A percentile compares a stretch with the other conserved stretches of the same genome.
phyloP scores from a whole-genome alignment of 2,797 vertebrate species.

The Leptatherina wallacei region DNA sequence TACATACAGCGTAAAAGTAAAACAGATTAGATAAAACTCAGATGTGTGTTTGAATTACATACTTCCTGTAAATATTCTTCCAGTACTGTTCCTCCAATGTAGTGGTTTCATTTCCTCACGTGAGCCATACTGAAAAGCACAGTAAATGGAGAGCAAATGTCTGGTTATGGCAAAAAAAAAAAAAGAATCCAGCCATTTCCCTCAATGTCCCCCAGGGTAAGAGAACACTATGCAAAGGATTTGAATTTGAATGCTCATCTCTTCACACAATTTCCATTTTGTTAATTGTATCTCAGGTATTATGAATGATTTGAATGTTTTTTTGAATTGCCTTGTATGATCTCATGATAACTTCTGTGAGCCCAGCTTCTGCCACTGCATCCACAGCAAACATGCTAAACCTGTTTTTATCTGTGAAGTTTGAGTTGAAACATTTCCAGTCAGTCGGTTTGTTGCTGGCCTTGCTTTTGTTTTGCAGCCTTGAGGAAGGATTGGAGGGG shows the following conservation, averaged over 20 bases:
- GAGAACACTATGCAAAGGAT: not conserved
- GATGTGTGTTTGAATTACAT: no score
- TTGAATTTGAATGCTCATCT: conserved; percentile 36
- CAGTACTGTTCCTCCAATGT: no score
- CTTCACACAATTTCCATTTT: conserved; percentile 21
- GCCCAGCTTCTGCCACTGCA: not conserved
- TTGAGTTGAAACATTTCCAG: conserved; percentile 39
- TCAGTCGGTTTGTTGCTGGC: conserved; percentile 15
- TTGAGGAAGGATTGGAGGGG: conserved; percentile 29
- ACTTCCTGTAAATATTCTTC: no score
- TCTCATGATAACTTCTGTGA: conserved; percentile 11
- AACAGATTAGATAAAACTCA: no score
- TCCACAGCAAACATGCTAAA: conserved; percentile 14
- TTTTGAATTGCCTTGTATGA: conserved; percentile 50
- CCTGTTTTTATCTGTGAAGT: conserved; percentile 27
- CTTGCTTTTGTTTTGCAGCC: conserved; percentile 23
- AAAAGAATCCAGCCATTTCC: not conserved
- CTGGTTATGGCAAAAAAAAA: no score
- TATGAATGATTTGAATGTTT: conserved; percentile 42
- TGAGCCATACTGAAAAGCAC: no score
- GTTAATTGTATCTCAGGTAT: conserved; percentile 12
- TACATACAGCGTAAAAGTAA: no score
- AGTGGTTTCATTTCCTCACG: no score
- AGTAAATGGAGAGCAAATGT: no score
- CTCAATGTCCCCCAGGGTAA: not conserved